Base-by-base conservation (phyloP, 2,888 invertebrate species). In the Epirrhoe tristata region DNA sequence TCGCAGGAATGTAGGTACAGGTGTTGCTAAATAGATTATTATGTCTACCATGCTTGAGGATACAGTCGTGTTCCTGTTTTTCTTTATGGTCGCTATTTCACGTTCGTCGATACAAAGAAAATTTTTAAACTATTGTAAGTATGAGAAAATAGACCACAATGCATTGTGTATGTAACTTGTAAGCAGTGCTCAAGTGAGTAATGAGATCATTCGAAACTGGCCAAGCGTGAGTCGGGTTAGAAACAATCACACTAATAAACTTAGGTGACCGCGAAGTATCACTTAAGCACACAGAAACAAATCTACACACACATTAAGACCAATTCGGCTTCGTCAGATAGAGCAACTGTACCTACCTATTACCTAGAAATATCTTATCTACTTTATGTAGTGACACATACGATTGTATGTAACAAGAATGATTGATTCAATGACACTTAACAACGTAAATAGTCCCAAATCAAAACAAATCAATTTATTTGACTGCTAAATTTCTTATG, bases 141-240 rank as follows among this genome's bases (percentile, higher is more conserved):
- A 69, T 69, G 67, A 62, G 69, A 69, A 67, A 58, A 65, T 62
- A 58, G 58, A 61, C 58, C 63, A 58, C 63, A 62, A 36, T 39
- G 43, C 43, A 64, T 39, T 52, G 56, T 58, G 10, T 10, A 39
- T 43, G 39, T 34, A 34, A 7, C 3, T 24, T 34, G 34, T 43
- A 43, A 12, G 39, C 39, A 6, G 51, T 39, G 52, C 39, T 14
- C 52, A 32, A n/a, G 43, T 31, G 39, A 59, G 59, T 48, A 48
- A 34, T 58, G 48, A 58, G 58, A 58, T 58, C 58, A 58, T 34
- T 58, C 12, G 48, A 34, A 34, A 34, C 8, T 50, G 34, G 48
- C 48, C 14, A 58, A 48, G 58, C 14, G 48, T 12, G 24, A 7
- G 58, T 58, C 32, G 48, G 16, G 31, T 34, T 0, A 34, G 34